These are phyloP conservation scores for Leucania comma DNA, from an alignment of 2,888 invertebrate genomes.

Conservation along the genomic window DNA sequence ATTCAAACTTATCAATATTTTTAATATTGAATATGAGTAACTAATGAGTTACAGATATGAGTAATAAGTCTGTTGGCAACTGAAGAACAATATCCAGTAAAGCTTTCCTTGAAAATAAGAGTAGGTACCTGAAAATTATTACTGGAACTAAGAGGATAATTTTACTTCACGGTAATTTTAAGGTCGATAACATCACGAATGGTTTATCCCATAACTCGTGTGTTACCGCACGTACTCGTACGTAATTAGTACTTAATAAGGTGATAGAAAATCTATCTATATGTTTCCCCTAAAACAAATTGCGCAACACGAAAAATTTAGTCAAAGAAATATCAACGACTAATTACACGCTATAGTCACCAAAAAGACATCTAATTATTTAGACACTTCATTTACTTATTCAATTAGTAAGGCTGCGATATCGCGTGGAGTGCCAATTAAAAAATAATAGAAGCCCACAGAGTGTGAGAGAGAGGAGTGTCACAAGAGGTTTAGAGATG, in stretches of 20 bases:
- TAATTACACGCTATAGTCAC: conserved; percentile 61
- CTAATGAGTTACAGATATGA: conserved; percentile 64
- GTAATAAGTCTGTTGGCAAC: conserved; percentile 42
- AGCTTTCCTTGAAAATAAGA: conserved; percentile 34
- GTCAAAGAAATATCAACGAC: conserved; percentile 42
- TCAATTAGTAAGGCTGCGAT: conserved; percentile 87
- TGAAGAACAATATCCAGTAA: conserved; percentile 13
- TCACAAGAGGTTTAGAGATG: conserved; percentile 80
- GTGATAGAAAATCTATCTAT: not conserved
- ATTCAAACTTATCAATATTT: conserved; percentile 61
- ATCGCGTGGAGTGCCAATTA: conserved; percentile 88
- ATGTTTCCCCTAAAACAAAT: not conserved
- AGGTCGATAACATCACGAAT: not conserved
- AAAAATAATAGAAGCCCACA: conserved; percentile 86
- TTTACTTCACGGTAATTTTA: conserved; percentile 4
- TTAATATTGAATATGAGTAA: conserved; percentile 58
- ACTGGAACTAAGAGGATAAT: conserved; percentile 22
- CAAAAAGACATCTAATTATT: conserved; percentile 88
- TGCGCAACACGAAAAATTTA: conserved; percentile 9
- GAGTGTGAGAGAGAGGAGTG: conserved; percentile 80
- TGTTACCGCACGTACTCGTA: not conserved
- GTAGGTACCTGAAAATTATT: conserved; percentile 5
- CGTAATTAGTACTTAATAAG: not conserved
- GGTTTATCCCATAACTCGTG: conserved; percentile 4
- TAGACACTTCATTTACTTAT: conserved; percentile 89